These are phyloP conservation scores for Aleiodes sp. DNA, from an alignment of 1,140 invertebrate species.

Conservation along the genomic window DNA sequence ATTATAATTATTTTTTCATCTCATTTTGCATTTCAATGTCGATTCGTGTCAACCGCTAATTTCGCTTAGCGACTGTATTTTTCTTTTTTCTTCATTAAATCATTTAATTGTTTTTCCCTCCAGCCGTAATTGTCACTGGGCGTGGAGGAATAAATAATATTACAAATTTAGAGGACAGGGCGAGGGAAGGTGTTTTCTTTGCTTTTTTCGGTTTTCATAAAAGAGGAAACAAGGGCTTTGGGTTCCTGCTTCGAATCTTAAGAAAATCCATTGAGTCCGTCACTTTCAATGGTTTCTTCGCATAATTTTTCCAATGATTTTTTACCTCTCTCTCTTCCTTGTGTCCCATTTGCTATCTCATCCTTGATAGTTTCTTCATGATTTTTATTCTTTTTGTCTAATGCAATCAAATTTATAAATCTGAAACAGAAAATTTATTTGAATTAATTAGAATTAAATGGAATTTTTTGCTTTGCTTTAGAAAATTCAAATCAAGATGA, in stretches of 20 bases:
- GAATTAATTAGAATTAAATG: neutral
- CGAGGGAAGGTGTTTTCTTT: neutral
- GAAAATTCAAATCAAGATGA: neutral
- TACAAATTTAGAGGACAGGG: neutral
- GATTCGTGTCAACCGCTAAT: neutral
- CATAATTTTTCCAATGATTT: neutral
- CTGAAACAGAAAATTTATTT: neutral
- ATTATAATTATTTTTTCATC: conserved; percentile 6
- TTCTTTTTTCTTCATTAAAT: conserved; percentile 7
- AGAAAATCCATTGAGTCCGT: neutral
- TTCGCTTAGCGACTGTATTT: neutral
- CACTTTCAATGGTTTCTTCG: neutral
- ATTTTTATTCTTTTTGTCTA: neutral
- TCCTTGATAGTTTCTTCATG: neutral
- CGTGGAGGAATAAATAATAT: neutral
- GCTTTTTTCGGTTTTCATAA: neutral
- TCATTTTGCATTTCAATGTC: neutral
- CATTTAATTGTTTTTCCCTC: conserved; percentile 14
- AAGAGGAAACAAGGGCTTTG: neutral
- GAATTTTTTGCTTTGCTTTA: neutral
- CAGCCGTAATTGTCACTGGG: neutral
- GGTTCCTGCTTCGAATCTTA: neutral
- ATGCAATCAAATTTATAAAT: conserved; percentile 1
- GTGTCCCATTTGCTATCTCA: neutral
- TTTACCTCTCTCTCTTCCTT: neutral